These are phyloP conservation scores for Temnothorax unifasciatus DNA, from an alignment of 2,888 invertebrate genomes.

Conservation along the genomic window DNA sequence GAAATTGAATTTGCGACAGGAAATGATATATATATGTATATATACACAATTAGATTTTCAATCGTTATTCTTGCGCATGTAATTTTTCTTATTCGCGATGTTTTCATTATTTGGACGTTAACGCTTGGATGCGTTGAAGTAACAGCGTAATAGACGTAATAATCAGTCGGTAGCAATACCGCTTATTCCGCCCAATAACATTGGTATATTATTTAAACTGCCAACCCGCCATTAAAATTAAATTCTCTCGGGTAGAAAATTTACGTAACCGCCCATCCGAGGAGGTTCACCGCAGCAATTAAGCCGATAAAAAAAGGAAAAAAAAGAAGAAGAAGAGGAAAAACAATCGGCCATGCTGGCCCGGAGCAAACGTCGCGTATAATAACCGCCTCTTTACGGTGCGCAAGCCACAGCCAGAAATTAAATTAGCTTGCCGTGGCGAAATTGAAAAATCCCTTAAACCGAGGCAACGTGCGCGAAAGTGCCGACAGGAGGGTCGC, in stretches of 20 bases:
- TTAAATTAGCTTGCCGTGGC: slow-evolving; percentile 83
- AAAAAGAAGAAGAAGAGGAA: not conserved
- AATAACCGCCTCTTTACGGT: slow-evolving; percentile 55
- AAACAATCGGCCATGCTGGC: slow-evolving; percentile 51
- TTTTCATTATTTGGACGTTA: not conserved
- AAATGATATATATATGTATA: not conserved
- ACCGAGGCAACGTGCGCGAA: slow-evolving; percentile 81
- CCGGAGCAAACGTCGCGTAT: slow-evolving; percentile 55
- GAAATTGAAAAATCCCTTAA: slow-evolving; percentile 86
- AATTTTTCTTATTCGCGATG: not conserved
- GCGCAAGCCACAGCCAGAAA: slow-evolving; percentile 75
- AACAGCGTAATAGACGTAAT: not conserved
- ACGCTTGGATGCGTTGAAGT: not conserved
- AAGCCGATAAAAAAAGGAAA: slow-evolving; percentile 41
- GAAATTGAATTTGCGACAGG: not conserved
- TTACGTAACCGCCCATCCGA: slow-evolving; percentile 28
- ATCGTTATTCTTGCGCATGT: not conserved
- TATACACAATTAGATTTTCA: not conserved
- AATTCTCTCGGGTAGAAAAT: slow-evolving; percentile 42
- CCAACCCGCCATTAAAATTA: slow-evolving; percentile 46
- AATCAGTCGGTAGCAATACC: not conserved
- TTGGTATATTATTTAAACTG: slow-evolving; percentile 37
- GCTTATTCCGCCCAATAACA: slow-evolving; percentile 17
- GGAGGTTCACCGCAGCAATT: slow-evolving; percentile 51
- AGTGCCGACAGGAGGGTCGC: slow-evolving; percentile 65